phyloP scores from a whole-genome alignment of 1,140 invertebrate species.

The Idris sp. region DNA sequence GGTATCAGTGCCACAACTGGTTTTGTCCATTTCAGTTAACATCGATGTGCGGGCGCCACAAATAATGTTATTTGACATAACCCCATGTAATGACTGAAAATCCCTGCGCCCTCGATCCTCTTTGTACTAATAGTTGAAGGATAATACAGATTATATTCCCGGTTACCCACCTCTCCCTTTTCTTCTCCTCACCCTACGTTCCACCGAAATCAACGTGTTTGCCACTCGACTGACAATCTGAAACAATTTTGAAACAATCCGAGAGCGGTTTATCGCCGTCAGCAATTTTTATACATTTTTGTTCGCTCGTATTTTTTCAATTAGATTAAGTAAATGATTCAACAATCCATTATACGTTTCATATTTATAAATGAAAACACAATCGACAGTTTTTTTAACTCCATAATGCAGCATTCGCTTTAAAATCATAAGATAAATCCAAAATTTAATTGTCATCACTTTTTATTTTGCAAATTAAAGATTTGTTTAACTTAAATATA shows the following conservation, averaged over 20 bases:
- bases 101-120: conserved; percentile 71
- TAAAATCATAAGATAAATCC: too few relatives aligned
- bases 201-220: conserved; percentile 67
- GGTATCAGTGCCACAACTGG: conserved; percentile 19
- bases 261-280: conserved; percentile 65
- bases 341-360: conserved; percentile 8
- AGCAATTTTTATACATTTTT: conserved; percentile 67
- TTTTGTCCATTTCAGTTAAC: conserved; percentile 58
- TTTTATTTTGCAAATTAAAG: too few relatives aligned
- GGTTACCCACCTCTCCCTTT: conserved; percentile 54
- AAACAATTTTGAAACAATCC: conserved; percentile 73
- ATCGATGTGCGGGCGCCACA: conserved; percentile 63
- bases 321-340: conserved; percentile 49
- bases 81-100: conserved; percentile 72
- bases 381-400: not conserved
- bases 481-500: too few relatives aligned
- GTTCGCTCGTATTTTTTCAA: conserved; percentile 58
- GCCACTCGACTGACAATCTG: conserved; percentile 71
- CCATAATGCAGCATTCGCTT: conserved; percentile 17
- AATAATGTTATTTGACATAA: conserved; percentile 72
- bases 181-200: conserved; percentile 58
- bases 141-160: conserved; percentile 75
- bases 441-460: too few relatives aligned
- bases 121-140: conserved; percentile 74
- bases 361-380: conserved; percentile 6